Percentiles rank a stretch among this genome's conserved stretches.
phyloP scores from a whole-genome alignment of 2,113 vertebrate species.

The Passer domesticus region DNA sequence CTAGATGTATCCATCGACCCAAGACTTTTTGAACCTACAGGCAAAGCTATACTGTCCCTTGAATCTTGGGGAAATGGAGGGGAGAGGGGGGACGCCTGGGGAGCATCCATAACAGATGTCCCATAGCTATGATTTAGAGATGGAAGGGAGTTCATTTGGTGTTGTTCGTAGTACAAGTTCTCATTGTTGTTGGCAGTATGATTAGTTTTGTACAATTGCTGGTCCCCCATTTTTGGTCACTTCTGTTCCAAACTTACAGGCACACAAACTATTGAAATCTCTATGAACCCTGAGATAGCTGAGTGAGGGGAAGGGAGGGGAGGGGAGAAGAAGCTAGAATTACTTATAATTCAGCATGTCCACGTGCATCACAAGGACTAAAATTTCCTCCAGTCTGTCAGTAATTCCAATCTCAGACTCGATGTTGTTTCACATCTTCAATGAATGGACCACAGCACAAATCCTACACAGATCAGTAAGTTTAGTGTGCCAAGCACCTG shows the following conservation, averaged over 20 bases:
- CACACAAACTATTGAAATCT: slow-evolving; percentile 75
- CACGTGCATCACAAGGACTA: slow-evolving; percentile 56
- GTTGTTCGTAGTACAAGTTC: slow-evolving; percentile 80
- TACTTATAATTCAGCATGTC: slow-evolving; percentile 70
- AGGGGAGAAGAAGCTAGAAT: slow-evolving; percentile 14
- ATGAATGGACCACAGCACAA: slow-evolving; percentile 1
- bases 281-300: slow-evolving; percentile 77
- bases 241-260: slow-evolving; percentile 67
- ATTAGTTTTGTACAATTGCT: slow-evolving; percentile 82
- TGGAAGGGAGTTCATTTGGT: slow-evolving; percentile 71
- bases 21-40: slow-evolving; percentile 75
- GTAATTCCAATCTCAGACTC: slow-evolving; percentile 36
- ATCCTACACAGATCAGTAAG: slow-evolving; percentile 30
- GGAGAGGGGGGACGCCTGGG: slow-evolving; percentile 80
- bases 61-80: slow-evolving; percentile 81
- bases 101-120: slow-evolving; percentile 71
- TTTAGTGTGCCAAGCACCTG: slow-evolving; percentile 60
- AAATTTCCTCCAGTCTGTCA: slow-evolving; percentile 42
- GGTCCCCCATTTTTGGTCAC: slow-evolving; percentile 81
- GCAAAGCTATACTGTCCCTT: slow-evolving; percentile 73
- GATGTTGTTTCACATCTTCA: slow-evolving; percentile 63
- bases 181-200: slow-evolving; percentile 75
- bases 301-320: slow-evolving; percentile 36
- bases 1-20: slow-evolving; percentile 76
- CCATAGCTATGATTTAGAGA: slow-evolving; percentile 78